Conservation (phyloP, 1,140 invertebrate genomes). For the Pogonomyrmex californicus region DNA sequence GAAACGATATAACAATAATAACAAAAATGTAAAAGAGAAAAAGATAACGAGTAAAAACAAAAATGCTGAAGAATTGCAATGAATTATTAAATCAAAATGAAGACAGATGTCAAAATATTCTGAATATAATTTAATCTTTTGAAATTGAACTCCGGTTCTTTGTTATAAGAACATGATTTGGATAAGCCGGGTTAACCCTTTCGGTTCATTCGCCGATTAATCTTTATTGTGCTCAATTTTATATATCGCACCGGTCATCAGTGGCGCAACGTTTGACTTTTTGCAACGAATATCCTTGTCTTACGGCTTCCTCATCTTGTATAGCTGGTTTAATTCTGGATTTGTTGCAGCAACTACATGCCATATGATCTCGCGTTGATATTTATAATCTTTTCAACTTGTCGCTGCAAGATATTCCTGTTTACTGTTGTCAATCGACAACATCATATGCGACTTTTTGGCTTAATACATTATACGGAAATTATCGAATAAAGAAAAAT, state of each 20-base stretch:
- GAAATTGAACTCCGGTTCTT: no score
- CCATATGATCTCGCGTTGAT: slow-evolving; percentile 27
- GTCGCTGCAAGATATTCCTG: background rate
- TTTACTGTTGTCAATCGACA: background rate
- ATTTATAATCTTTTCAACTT: slow-evolving; percentile 3
- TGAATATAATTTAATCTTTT: no score
- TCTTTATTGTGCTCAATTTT: background rate
- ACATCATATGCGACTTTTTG: background rate
- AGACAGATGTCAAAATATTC: background rate
- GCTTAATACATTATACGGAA: background rate
- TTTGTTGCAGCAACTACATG: slow-evolving; percentile 8
- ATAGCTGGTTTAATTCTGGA: slow-evolving; percentile 2
- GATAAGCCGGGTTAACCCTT: background rate
- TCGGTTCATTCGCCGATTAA: background rate
- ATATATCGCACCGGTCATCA: background rate
- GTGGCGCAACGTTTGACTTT: background rate
- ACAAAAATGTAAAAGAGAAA: background rate
- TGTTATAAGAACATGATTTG: background rate
- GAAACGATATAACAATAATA: no score
- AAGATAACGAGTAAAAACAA: background rate
- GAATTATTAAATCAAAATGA: background rate
- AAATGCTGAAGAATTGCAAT: background rate
- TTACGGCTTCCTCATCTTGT: background rate
- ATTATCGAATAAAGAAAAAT: slow-evolving; percentile 8
- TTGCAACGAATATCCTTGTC: background rate